Percentiles rank a stretch among this genome's conserved stretches.
Evolutionary conservation across 2,888 invertebrate species (phyloP).

Genomic region (Coecobrya sp.): DNA sequence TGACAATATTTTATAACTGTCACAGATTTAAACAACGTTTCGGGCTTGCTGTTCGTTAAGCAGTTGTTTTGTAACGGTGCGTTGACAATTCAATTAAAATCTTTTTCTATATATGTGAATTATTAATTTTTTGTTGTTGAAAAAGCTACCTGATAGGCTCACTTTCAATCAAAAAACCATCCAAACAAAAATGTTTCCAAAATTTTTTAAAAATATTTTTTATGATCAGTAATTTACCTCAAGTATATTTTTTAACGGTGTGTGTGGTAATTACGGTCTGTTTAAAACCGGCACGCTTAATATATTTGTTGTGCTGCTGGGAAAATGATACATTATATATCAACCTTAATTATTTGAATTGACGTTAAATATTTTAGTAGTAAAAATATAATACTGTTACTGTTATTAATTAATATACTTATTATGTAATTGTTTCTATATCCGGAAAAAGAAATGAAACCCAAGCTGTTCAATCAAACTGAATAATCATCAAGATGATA

Average conservation of each 20-base stretch:
- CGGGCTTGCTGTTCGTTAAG: too few relatives aligned
- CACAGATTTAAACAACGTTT: too few relatives aligned
- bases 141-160: conserved; percentile 30
- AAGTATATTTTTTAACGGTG: not conserved
- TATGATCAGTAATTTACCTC: not conserved
- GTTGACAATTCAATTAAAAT: conserved; percentile 34
- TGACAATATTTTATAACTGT: too few relatives aligned
- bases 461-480: conserved; percentile 40
- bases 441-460: not conserved
- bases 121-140: not conserved
- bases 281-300: too few relatives aligned
- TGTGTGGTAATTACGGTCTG: too few relatives aligned
- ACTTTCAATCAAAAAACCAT: not conserved
- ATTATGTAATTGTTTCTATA: not conserved
- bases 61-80: conserved; percentile 14
- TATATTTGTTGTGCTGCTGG: not conserved
- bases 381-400: not conserved
- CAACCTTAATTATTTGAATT: not conserved
- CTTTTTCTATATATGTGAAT: not conserved
- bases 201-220: not conserved
- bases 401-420: not conserved
- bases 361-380: not conserved
- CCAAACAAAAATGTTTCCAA: too few relatives aligned
- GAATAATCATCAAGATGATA: conserved; percentile 10
- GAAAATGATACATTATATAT: not conserved